These are phyloP conservation scores for Anagyrus pseudococci DNA, from an alignment of 2,888 invertebrate genomes.

Conservation along the genomic window DNA sequence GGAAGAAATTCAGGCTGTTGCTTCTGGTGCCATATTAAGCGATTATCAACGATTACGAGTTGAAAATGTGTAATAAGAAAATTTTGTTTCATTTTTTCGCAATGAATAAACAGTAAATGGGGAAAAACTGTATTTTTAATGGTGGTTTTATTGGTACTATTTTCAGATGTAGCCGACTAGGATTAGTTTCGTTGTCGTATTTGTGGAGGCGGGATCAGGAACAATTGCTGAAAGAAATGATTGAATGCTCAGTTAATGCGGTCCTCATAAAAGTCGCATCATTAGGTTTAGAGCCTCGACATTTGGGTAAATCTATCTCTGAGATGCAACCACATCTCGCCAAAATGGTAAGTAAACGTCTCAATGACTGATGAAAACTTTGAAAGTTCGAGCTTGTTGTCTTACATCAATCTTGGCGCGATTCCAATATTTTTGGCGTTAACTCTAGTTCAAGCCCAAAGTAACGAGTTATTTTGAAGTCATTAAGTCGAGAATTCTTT, in stretches of 20 bases:
- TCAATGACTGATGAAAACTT: constrained; percentile 42
- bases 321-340: constrained; percentile 88
- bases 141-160: constrained; percentile 44
- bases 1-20: constrained; percentile 86
- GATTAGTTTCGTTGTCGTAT: constrained; percentile 88
- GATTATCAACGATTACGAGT: constrained; percentile 98
- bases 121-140: constrained; percentile 45
- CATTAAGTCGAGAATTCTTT: constrained; percentile 20
- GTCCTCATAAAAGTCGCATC: constrained; percentile 98
- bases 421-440: constrained; percentile 38
- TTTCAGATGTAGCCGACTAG: constrained; percentile 86
- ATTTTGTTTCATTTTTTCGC: background rate
- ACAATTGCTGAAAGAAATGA: constrained; percentile 96
- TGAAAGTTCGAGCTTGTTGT: constrained; percentile 32
- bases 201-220: constrained; percentile 96
- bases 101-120: constrained; percentile 15
- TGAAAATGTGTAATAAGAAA: constrained; percentile 89
- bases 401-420: constrained; percentile 40
- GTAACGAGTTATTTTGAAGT: constrained; percentile 32
- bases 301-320: constrained; percentile 84
- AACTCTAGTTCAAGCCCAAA: constrained; percentile 21
- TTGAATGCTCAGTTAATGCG: constrained; percentile 88
- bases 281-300: constrained; percentile 87
- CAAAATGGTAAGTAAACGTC: constrained; percentile 71
- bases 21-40: constrained; percentile 96